Percentiles rank a stretch among this genome's conserved stretches.
Conservation (phyloP, 2,797 vertebrate genomes). For the Ctenopoma kingsleyae region DNA sequence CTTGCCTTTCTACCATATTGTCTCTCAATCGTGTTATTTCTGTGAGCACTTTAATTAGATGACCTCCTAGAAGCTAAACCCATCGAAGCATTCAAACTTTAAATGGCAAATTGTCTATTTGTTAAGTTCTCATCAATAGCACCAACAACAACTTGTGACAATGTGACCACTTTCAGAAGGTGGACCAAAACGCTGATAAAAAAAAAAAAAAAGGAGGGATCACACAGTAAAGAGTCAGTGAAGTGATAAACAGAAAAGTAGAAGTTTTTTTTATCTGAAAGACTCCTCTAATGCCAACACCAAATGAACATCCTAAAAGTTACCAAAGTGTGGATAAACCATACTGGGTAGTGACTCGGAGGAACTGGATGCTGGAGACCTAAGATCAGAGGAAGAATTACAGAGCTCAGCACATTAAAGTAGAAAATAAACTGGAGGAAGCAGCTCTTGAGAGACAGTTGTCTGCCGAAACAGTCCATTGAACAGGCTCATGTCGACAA, state of each 20-base stretch:
- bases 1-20: conserved; percentile 33
- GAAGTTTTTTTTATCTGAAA: neutral
- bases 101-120: conserved; percentile 17
- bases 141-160: conserved; percentile 6
- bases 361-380: neutral
- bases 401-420: conserved; percentile 18
- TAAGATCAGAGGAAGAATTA: conserved; percentile 11
- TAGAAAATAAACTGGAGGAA: conserved; percentile 15
- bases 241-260: neutral
- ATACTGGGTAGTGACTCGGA: neutral
- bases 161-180: conserved; percentile 15
- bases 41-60: conserved; percentile 34
- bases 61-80: conserved; percentile 40
- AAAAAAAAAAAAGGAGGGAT: neutral
- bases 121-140: conserved; percentile 23
- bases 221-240: neutral
- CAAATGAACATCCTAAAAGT: neutral
- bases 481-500: conserved; percentile 38
- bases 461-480: conserved; percentile 17
- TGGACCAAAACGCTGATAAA: neutral
- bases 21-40: conserved; percentile 41
- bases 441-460: conserved; percentile 14
- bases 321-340: neutral
- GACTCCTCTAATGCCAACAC: neutral
- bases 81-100: conserved; percentile 26